phyloP scores from a whole-genome alignment of 2,888 invertebrate species.

The Steinernema scapterisci region DNA sequence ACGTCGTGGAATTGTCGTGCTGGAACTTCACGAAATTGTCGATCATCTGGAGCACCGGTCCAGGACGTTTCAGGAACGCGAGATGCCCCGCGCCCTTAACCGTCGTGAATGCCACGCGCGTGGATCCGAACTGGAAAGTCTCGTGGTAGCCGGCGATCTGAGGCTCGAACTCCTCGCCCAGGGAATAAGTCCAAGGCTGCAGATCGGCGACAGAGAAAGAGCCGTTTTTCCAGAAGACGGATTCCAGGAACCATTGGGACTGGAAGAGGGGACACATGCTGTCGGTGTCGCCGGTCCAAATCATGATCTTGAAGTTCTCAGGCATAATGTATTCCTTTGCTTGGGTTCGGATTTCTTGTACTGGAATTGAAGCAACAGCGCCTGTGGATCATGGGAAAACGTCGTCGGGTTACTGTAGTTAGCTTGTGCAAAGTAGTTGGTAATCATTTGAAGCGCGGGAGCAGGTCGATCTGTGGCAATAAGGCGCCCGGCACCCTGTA shows the following conservation, averaged over 20 bases:
- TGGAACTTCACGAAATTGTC: neutral
- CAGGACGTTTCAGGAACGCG: neutral
- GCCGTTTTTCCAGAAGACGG: conserved; percentile 40
- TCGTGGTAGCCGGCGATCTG: conserved; percentile 36
- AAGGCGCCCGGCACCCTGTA: conserved; percentile 27
- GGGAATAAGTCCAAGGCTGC: conserved; percentile 41
- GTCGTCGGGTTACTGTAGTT: neutral
- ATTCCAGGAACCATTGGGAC: conserved; percentile 62
- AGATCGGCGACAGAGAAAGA: conserved; percentile 42
- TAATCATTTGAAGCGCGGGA: conserved; percentile 15
- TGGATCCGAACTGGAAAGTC: conserved; percentile 33
- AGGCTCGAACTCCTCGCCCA: neutral
- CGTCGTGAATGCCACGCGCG: conserved; percentile 39
- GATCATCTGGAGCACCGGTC: neutral
- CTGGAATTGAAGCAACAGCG: neutral
- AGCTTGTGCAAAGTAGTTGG: neutral
- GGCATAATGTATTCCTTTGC: conserved; percentile 39
- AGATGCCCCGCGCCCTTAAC: neutral
- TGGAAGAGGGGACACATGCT: conserved; percentile 55
- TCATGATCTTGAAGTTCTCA: conserved; percentile 39
- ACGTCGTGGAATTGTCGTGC: neutral
- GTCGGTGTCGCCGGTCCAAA: conserved; percentile 63
- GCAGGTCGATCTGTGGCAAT: conserved; percentile 31
- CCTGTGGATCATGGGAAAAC: neutral
- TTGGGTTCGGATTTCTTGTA: neutral